Evolutionary conservation across 2,888 invertebrate species (phyloP).

Genomic region (Leuctra nigra): DNA sequence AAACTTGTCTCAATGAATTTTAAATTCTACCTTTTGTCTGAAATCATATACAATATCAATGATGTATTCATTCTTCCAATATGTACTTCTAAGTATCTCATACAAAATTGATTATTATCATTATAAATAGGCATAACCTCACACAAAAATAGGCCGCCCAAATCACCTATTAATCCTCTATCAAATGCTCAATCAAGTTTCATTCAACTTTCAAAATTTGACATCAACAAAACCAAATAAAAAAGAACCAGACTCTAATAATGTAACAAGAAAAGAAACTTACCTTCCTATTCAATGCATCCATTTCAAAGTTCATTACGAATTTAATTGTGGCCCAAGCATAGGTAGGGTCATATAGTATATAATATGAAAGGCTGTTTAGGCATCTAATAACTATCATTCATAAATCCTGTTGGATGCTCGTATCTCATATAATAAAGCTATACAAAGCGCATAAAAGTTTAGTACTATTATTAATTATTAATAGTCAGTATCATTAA

Average conservation of each 20-base stretch:
- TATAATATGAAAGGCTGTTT: too few relatives aligned
- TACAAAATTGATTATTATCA: too few relatives aligned
- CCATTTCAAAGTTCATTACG: conserved; percentile 13
- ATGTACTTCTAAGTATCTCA: too few relatives aligned
- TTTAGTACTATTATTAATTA: conserved; percentile 19
- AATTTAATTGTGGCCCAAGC: conserved; percentile 7
- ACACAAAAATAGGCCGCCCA: too few relatives aligned
- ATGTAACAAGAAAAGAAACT: neutral
- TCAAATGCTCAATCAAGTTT: conserved; percentile 15
- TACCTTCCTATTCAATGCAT: conserved; percentile 10
- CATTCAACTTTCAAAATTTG: too few relatives aligned
- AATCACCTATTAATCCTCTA: conserved; percentile 15
- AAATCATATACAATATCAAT: too few relatives aligned
- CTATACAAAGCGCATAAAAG: conserved; percentile 5
- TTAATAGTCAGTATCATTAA: conserved; percentile 23
- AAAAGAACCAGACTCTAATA: neutral
- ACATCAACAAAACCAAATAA: too few relatives aligned
- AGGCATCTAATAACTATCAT: conserved; percentile 6
- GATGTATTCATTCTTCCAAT: too few relatives aligned
- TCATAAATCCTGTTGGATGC: neutral
- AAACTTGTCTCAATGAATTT: too few relatives aligned
- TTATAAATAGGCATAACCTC: too few relatives aligned
- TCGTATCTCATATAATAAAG: conserved; percentile 13
- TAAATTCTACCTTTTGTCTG: too few relatives aligned
- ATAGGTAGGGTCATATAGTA: too few relatives aligned